Base-by-base conservation (phyloP, 2,797 vertebrate species). In the Bufotes viridis region DNA sequence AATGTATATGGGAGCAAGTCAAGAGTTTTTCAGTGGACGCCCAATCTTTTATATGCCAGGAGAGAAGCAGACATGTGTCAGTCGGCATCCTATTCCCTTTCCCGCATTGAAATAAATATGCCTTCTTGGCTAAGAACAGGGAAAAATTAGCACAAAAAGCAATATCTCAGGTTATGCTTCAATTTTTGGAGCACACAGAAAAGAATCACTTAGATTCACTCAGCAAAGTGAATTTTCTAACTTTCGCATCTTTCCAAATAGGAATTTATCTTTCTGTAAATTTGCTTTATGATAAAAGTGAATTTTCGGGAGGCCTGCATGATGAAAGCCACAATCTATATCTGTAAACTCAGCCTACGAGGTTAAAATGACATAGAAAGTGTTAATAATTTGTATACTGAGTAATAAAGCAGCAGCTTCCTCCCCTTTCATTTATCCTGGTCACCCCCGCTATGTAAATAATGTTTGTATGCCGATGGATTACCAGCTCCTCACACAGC, bases 381-480 rank as follows among this genome's bases (percentile, higher is more conserved):
- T 89, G 87, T 89, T 86, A 81, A 89, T 86, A 78, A 89, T 89
- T 82, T 82, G 88, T 78, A 89, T 89, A 86, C 22, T 29, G 79
- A 86, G 88, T 86, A 89, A 89, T 89, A 89, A 86, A 82, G 84
- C 79, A 86, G 84, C 80, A 65, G 79, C 70, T 89, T 89, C 72
- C 84, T 89, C 88, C 88, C 49, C 84, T 89, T 78, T 86, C 84
- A 89, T 86, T 86, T 89, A 67, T 89, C 79, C 79, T 78, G 51
- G 84, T 82, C 88, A 82, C 79, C 88, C 88, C 84, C 88, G 70
- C 88, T 89, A 86, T 86, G 79, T 86, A 89, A 89, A 89, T 89
- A 89, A 67, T 86, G 88, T 82, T 86, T 89, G 88, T 89, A 86
- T 89, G 84, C 61, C 76, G 58, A 89, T 55, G 88, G 88, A 89